Evolutionary conservation across 2,113 vertebrate species (phyloP).

Genomic region (Alligator sinensis): DNA sequence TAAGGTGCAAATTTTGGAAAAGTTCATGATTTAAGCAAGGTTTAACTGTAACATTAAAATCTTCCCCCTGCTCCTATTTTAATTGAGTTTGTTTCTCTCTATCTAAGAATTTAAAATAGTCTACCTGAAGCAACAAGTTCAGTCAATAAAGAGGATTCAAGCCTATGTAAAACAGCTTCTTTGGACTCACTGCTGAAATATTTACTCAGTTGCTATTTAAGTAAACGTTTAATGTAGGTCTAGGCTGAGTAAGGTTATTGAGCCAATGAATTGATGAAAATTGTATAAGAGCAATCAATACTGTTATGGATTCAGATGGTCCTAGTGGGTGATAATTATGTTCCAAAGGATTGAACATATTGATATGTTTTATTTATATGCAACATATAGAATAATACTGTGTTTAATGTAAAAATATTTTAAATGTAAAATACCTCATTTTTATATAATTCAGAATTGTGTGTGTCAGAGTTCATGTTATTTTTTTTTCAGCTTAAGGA

Average conservation of each 20-base stretch:
- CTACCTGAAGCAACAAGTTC: neutral
- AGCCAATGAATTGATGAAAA: neutral
- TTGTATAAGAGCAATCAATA: neutral
- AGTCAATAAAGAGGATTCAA: neutral
- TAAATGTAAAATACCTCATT: neutral
- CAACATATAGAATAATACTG: fast-evolving
- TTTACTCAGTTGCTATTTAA: neutral
- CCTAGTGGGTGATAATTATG: neutral
- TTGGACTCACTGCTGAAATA: neutral
- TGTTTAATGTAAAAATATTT: neutral
- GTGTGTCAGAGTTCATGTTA: neutral
- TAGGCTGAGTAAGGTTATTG: neutral
- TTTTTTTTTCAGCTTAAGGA: neutral
- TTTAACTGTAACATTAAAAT: neutral
- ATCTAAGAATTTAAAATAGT: neutral
- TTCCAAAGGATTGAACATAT: neutral
- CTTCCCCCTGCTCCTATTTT: neutral
- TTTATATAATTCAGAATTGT: neutral
- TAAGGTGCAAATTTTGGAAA: neutral
- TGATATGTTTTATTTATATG: neutral
- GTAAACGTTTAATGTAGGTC: neutral
- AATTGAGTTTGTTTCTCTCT: neutral
- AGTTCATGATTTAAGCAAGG: no score
- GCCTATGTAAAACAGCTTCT: neutral
- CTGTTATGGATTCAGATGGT: neutral